A percentile compares a stretch with the other conserved stretches of the same genome.
Conservation (phyloP, 2,113 vertebrate genomes). For the Choloepus hoffmanni region DNA sequence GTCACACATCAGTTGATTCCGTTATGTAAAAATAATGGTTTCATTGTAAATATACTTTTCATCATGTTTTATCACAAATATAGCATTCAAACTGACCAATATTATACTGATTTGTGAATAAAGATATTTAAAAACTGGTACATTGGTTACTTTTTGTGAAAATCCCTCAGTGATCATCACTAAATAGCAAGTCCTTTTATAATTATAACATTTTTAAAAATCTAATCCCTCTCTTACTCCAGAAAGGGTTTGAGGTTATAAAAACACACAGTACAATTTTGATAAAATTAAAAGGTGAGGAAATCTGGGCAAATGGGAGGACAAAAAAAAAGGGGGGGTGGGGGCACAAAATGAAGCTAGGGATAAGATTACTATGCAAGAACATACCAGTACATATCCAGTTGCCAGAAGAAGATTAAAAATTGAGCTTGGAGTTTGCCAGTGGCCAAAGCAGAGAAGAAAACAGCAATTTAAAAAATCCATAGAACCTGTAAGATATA, state of each 20-base stretch:
- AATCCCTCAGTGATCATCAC: slow-evolving; percentile 34
- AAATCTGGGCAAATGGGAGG: not conserved
- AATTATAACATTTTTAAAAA: not conserved
- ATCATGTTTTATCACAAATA: slow-evolving; percentile 16
- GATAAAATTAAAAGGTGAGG: not conserved
- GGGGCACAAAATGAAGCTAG: not conserved
- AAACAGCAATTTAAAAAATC: not conserved
- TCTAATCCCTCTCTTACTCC: not conserved
- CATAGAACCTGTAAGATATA: not conserved
- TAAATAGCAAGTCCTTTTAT: not conserved
- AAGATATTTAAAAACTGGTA: slow-evolving; percentile 63
- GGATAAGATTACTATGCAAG: not conserved
- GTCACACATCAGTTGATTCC: not conserved
- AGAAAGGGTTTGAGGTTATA: not conserved
- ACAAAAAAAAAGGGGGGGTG: not conserved
- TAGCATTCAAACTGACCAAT: slow-evolving; percentile 15
- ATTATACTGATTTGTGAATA: slow-evolving; percentile 70
- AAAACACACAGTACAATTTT: not conserved
- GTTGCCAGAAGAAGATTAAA: not conserved
- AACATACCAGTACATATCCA: not conserved
- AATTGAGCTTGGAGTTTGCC: not conserved
- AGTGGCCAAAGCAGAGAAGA: not conserved
- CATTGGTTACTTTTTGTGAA: slow-evolving; percentile 17
- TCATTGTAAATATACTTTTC: slow-evolving; percentile 37
- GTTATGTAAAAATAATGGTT: slow-evolving; percentile 10